Percentiles rank a stretch among this genome's conserved stretches.
These are phyloP conservation scores for Cephus cinctus DNA, from an alignment of 1,140 invertebrate genomes.

Conservation along the genomic window DNA sequence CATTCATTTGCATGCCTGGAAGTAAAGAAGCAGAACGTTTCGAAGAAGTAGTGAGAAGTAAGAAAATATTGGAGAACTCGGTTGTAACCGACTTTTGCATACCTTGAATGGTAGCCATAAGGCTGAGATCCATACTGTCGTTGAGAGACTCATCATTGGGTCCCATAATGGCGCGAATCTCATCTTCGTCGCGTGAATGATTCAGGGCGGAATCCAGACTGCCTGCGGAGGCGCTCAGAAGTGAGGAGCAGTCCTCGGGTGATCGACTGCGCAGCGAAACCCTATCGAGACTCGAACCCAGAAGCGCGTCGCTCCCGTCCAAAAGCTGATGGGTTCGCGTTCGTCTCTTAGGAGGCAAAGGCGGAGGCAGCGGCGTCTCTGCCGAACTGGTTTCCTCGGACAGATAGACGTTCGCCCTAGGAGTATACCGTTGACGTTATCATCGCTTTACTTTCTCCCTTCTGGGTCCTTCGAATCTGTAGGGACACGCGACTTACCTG, in stretches of 20 bases:
- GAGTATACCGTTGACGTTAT: too few relatives aligned
- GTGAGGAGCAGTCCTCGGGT: conserved; percentile 67
- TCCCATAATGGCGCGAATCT: conserved; percentile 65
- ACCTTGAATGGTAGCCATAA: conserved; percentile 54
- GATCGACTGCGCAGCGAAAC: conserved; percentile 65
- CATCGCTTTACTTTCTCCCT: too few relatives aligned
- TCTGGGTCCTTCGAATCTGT: too few relatives aligned
- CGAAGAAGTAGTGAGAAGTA: too few relatives aligned
- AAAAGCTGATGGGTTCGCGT: conserved; percentile 53
- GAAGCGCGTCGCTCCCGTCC: conserved; percentile 55
- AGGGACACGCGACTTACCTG: too few relatives aligned
- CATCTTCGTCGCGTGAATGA: conserved; percentile 74
- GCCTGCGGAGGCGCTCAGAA: conserved; percentile 73
- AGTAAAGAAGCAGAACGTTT: conserved; percentile 18
- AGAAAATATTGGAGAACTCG: too few relatives aligned
- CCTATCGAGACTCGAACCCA: conserved; percentile 61
- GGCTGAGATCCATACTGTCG: conserved; percentile 53
- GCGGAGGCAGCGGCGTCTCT: conserved; percentile 63
- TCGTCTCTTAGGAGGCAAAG: conserved; percentile 74
- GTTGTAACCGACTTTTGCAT: conserved; percentile 7
- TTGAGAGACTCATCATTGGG: conserved; percentile 55
- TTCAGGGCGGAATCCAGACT: conserved; percentile 83
- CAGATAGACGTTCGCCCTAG: conserved; percentile 42
- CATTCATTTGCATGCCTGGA: conserved; percentile 54
- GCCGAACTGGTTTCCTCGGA: conserved; percentile 48